Evolutionary conservation across 2,113 vertebrate genomes (phyloP), one percentile per base, ranked within the genome.

Genomic region (Axis porcinus): DNA sequence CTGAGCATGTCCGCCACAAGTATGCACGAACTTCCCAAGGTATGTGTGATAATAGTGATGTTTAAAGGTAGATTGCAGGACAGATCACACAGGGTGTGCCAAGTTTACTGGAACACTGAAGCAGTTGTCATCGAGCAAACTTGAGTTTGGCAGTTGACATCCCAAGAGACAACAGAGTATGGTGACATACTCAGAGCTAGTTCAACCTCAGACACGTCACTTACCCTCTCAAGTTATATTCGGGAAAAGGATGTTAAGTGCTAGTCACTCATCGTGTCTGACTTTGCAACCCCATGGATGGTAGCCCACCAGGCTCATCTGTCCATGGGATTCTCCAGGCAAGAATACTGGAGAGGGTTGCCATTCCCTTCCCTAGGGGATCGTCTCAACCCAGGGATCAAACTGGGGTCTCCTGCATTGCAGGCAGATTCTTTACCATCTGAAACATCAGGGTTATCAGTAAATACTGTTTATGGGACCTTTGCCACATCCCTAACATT

Each of bases 51-150:
- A 25, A 25, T 7, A 25, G 21, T 97, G 95, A 83, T 78, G 96
- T 98, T 93, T 91, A 90, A 97, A 98, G 97, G 57, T 23, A 60
- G 79, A 16, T 21, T 54, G 57, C 88, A 64, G 92, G 84, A 23
- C 14, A 54, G 33, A 30, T 64, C 93, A 0, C 2, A 64, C 17
- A 57, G 92, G 79, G 95, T 43, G 13, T 64, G 45, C 70, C 43
- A 19, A 15, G 30, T 21, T 93, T 89, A 58, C 87, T 86, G 50
- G 15, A 28, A 45, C 64, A 27, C 43, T 94, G 76, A 62, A 79
- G 81, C 95, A 15, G 36, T 86, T 95, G 76, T 40, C 89, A 60
- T 2, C 57, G 12, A 52, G 55, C 33, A 90, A 30, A 25, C 25
- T 25, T 60, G 47, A 28, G 25, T 36, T 76, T 12, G 16, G 10